Evolutionary conservation across 2,797 vertebrate species (phyloP).

Genomic region (Cacajao melanocephalus): DNA sequence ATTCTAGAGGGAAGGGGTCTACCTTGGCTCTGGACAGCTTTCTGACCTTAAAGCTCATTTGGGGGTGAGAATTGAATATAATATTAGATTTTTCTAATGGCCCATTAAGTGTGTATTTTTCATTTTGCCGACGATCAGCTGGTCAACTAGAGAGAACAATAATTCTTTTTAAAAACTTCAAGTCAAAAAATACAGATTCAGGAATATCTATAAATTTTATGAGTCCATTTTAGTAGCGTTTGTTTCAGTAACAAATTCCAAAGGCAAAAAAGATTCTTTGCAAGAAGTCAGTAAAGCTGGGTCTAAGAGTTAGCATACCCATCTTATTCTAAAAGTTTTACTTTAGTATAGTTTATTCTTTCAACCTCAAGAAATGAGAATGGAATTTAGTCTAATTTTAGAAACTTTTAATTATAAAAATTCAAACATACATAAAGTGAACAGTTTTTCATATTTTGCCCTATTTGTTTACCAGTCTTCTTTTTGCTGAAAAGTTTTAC

Average conservation of each 20-base stretch:
- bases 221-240: slow-evolving; percentile 29
- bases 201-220: slow-evolving; percentile 49
- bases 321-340: slow-evolving; percentile 43
- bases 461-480: background rate
- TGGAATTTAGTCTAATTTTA: slow-evolving; percentile 10
- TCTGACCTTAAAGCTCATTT: background rate
- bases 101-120: slow-evolving; percentile 51
- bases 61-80: slow-evolving; percentile 45
- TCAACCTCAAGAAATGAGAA: slow-evolving; percentile 36
- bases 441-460: background rate
- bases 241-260: slow-evolving; percentile 53
- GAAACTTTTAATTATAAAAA: slow-evolving; percentile 1
- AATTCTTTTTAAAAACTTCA: slow-evolving; percentile 53
- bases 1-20: background rate
- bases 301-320: background rate
- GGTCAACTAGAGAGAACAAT: slow-evolving; percentile 28
- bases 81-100: slow-evolving; percentile 62
- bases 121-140: slow-evolving; percentile 34
- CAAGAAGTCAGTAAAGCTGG: slow-evolving; percentile 20
- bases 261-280: slow-evolving; percentile 47
- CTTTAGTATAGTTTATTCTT: background rate
- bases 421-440: background rate
- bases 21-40: background rate
- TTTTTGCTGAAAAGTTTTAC: slow-evolving; percentile 11
- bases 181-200: slow-evolving; percentile 38